Base-by-base conservation (phyloP, 2,113 vertebrate genomes). In the Oxyruncus cristatus region DNA sequence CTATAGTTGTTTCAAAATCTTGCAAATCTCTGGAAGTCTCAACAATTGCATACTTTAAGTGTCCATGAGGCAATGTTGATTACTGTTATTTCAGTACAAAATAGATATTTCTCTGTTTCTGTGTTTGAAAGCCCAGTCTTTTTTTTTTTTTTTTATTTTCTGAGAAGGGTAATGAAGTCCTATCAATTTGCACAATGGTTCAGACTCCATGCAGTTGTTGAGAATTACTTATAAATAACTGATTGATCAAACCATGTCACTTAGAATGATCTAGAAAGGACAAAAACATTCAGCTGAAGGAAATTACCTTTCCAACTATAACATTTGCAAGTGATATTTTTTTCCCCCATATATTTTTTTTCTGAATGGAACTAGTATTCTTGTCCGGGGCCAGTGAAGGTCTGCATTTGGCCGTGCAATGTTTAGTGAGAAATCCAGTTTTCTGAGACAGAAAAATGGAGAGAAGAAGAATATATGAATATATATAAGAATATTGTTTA, bases 261-360 rank as follows among this genome's bases (percentile, higher is more conserved):
- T 92, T 79, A 89, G 58, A 78, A 53, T 88, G 53, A 94, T 80
- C 65, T 83, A 86, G 89, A 91, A 87, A 91, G n/a, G 49, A 92
- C 52, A 91, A 92, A 92, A 89, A 21, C 32, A 58, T 85, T 94
- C 75, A 89, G 16, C 32, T 78, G 93, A 96, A 98, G 89, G 58
- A 98, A 97, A 93, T 97, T 35, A 55, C 63, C 47, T 94, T 97
- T 96, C 90, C 87, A 96, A 75, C 74, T 96, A 41, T 67, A 97
- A 94, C 66, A 55, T 74, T 93, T 89, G 28, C 55, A 88, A 88
- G 42, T 74, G 52, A 89, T 89, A 68, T 90, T 95, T 88, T 81
- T 23, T 41, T 41, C 9, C 77, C 85, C 63, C 20, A 8, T 92
- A 68, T 66, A 18, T 63, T 14, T 75, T 77, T 85, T 84, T 68